phyloP scores from a whole-genome alignment of 2,113 vertebrate species.

The Pseudorhombus dupliciocellatus region DNA sequence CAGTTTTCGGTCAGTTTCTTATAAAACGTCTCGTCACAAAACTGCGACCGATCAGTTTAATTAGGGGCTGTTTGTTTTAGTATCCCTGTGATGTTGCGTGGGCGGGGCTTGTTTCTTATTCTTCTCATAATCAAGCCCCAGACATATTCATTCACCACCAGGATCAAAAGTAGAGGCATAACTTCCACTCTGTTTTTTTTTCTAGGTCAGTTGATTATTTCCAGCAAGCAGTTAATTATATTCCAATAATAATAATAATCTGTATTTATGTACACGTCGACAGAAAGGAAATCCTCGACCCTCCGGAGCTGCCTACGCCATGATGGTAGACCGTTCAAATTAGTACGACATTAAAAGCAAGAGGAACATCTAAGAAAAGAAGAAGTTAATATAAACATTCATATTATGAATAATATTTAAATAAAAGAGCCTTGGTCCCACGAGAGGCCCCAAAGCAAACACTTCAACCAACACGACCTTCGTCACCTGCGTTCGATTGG shows the following conservation, averaged over 20 bases:
- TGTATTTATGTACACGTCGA: constrained; percentile 71
- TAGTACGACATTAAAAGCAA: constrained; percentile 62
- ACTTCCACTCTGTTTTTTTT: constrained; percentile 13
- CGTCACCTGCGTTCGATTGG: constrained; percentile 11
- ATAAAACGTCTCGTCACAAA: too few relatives aligned
- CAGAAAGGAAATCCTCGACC: constrained; percentile 41
- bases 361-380: constrained; percentile 52
- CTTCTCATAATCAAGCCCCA: constrained; percentile 2
- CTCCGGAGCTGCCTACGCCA: constrained; percentile 52
- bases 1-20: constrained; percentile 8
- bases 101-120: constrained; percentile 20
- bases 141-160: background rate
- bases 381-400: constrained; percentile 59
- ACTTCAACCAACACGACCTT: background rate
- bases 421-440: constrained; percentile 45
- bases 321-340: constrained; percentile 59
- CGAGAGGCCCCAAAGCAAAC: constrained; percentile 1
- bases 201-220: constrained; percentile 46
- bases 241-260: constrained; percentile 72
- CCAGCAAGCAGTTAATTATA: constrained; percentile 64
- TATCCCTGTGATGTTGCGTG: background rate
- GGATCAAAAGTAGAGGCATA: constrained; percentile 13
- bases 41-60: background rate
- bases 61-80: constrained; percentile 30
- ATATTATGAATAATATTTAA: constrained; percentile 60